phyloP scores from a whole-genome alignment of 1,140 invertebrate genomes.

The Ips typographus region DNA sequence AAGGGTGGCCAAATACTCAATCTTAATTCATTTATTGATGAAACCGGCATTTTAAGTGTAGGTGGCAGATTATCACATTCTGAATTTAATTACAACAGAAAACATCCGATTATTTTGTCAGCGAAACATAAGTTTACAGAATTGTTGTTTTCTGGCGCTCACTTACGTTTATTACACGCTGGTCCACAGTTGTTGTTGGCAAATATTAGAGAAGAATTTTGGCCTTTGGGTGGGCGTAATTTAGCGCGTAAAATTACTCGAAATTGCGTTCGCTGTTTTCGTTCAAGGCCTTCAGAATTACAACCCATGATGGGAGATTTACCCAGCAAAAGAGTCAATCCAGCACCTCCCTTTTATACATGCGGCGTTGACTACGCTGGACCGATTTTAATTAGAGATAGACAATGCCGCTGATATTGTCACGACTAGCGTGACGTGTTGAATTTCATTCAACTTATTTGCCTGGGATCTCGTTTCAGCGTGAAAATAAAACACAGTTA shows the following conservation, averaged over 20 bases:
- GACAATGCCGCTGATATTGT: not conserved
- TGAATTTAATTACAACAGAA: constrained; percentile 24
- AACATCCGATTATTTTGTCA: constrained; percentile 43
- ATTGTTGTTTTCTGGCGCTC: constrained; percentile 35
- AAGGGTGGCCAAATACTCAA: constrained; percentile 7
- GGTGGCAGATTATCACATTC: constrained; percentile 40
- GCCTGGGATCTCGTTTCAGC: too few species aligned
- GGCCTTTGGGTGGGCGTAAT: constrained; percentile 28
- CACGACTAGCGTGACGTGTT: too few species aligned
- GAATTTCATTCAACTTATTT: too few species aligned
- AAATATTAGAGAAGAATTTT: constrained; percentile 36
- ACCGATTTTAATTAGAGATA: constrained; percentile 6
- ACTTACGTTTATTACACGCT: constrained; percentile 39
- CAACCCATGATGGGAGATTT: constrained; percentile 19
- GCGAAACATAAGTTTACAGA: constrained; percentile 26
- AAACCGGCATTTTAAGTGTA: constrained; percentile 34
- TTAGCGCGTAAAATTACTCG: constrained; percentile 12
- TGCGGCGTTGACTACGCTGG: constrained; percentile 11
- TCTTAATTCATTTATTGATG: constrained; percentile 37
- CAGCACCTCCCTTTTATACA: constrained; percentile 38
- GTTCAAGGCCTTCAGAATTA: constrained; percentile 25
- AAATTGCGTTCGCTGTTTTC: constrained; percentile 17
- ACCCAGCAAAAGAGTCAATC: constrained; percentile 10
- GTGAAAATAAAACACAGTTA: too few species aligned
- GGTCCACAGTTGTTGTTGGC: constrained; percentile 30